Percentiles rank a stretch among this genome's conserved stretches.
These are phyloP conservation scores for Madoqua kirkii DNA, from an alignment of 2,113 vertebrate genomes.

Conservation along the genomic window DNA sequence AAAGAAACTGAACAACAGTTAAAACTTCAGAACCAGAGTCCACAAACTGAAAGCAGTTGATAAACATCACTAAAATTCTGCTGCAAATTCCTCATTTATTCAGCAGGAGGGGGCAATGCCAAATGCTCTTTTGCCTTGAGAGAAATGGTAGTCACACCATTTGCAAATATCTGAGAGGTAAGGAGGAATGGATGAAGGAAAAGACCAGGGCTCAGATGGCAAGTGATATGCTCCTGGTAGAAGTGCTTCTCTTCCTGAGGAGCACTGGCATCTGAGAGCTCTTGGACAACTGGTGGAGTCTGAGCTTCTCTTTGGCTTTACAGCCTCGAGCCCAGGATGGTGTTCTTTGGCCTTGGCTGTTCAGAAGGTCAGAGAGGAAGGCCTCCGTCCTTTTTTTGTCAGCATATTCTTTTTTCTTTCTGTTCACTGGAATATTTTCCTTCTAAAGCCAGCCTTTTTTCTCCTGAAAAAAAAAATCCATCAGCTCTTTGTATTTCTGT, in stretches of 20 bases:
- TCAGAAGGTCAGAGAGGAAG: background rate
- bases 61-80: constrained; percentile 26
- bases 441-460: background rate
- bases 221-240: background rate
- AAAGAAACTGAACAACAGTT: constrained; percentile 33
- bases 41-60: constrained; percentile 36
- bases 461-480: constrained; percentile 15
- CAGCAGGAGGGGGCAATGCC: background rate
- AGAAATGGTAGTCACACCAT: background rate
- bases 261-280: background rate
- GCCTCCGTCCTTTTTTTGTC: background rate
- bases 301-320: background rate
- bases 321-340: background rate
- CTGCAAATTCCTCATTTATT: constrained; percentile 9
- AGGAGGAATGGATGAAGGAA: background rate
- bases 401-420: background rate
- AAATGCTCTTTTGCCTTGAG: constrained; percentile 23
- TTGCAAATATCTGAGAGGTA: background rate
- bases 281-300: background rate
- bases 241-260: background rate
- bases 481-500: constrained; percentile 15
- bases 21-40: constrained; percentile 12
- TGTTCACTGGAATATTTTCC: constrained; percentile 9
- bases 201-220: background rate
- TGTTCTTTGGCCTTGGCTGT: background rate